These are phyloP conservation scores for Chrysomallon squamiferum DNA, from an alignment of 1,140 invertebrate genomes.

Conservation along the genomic window DNA sequence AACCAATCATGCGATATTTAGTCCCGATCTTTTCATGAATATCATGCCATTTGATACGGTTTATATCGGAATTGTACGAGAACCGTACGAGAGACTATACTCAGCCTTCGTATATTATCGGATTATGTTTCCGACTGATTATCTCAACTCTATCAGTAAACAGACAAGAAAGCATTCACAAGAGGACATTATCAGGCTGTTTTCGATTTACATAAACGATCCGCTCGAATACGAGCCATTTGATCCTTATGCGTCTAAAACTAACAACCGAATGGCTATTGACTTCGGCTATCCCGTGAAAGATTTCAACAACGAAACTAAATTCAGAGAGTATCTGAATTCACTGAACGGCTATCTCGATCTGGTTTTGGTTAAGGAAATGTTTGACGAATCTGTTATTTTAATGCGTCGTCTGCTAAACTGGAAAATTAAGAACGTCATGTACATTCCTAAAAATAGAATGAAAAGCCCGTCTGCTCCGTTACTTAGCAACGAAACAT, in stretches of 20 bases:
- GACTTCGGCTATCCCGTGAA: slow-evolving; percentile 29
- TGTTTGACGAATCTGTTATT: slow-evolving; percentile 66
- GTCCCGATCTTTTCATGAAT: slow-evolving; percentile 19
- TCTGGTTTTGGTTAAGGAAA: slow-evolving; percentile 66
- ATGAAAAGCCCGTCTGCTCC: background rate
- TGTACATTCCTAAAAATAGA: slow-evolving; percentile 30
- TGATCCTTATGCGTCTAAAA: slow-evolving; percentile 10
- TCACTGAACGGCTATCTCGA: slow-evolving; percentile 52
- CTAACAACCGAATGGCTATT: slow-evolving; percentile 34
- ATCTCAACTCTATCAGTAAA: slow-evolving; percentile 12
- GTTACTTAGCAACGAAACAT: background rate
- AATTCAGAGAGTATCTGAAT: slow-evolving; percentile 19
- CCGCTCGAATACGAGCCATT: slow-evolving; percentile 4
- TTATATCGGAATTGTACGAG: slow-evolving; percentile 32
- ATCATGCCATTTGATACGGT: slow-evolving; percentile 26
- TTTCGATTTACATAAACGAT: slow-evolving; percentile 5
- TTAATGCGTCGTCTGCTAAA: slow-evolving; percentile 63
- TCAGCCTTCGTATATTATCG: slow-evolving; percentile 28
- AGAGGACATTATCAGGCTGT: background rate
- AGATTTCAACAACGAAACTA: slow-evolving; percentile 10
- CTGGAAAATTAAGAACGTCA: slow-evolving; percentile 64
- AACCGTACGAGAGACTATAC: slow-evolving; percentile 28
- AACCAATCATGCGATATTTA: slow-evolving; percentile 32
- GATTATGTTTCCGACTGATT: slow-evolving; percentile 1
- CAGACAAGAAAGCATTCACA: too few relatives aligned